Conservation (phyloP, 92 coral and sea anemone genomes). For the Paragorgia papillata region DNA sequence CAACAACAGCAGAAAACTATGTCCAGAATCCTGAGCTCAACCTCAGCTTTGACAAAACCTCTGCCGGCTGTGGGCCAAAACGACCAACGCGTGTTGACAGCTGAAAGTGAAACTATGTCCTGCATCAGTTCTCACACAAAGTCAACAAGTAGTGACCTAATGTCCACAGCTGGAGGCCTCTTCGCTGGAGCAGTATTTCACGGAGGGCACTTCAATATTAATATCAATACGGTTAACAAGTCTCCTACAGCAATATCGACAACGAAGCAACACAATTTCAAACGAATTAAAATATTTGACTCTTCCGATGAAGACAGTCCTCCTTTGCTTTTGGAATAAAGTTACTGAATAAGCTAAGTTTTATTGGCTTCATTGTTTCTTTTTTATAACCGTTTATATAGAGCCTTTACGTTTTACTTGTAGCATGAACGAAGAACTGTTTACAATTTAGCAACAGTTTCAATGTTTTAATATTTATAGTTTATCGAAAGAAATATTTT, state of each 20-base stretch:
- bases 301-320: conserved; percentile 40
- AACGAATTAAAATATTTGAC: conserved; percentile 21
- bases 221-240: conserved; percentile 23
- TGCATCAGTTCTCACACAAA: not conserved
- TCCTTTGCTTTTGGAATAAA: not conserved
- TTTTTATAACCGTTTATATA: too few relatives aligned
- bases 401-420: too few relatives aligned
- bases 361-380: too few relatives aligned
- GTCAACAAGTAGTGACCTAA: not conserved
- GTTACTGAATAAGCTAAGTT: too few relatives aligned
- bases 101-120: conserved; percentile 10
- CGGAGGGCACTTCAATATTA: conserved; percentile 32
- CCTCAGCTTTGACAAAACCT: not conserved
- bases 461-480: too few relatives aligned
- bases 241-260: conserved; percentile 16
- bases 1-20: conserved; percentile 54
- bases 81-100: conserved; percentile 11
- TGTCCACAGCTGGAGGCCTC: conserved; percentile 3
- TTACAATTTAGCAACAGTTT: too few relatives aligned
- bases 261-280: conserved; percentile 2
- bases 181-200: conserved; percentile 19
- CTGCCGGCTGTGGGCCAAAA: not conserved
- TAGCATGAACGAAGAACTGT: too few relatives aligned
- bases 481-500: too few relatives aligned
- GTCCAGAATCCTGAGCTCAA: conserved; percentile 45